Evolutionary conservation across 2,113 vertebrate species (phyloP).

Genomic region (Callaeas wilsoni): DNA sequence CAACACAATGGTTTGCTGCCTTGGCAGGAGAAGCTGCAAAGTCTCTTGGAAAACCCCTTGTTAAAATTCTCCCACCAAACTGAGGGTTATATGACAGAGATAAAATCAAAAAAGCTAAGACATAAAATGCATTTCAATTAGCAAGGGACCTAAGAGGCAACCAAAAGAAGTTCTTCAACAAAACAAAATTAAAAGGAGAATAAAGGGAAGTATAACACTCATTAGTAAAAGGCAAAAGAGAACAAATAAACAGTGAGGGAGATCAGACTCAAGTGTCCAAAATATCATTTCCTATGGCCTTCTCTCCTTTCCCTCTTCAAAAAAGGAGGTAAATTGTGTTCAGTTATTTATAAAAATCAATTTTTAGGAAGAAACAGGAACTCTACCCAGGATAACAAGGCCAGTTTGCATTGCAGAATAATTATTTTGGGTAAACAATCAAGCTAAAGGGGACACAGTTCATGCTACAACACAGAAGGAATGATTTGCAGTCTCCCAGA

Average conservation of each 20-base stretch:
- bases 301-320: rapidly evolving
- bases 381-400: background rate
- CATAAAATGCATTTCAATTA: background rate
- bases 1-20: conserved; percentile 27
- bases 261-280: background rate
- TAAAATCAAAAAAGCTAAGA: background rate
- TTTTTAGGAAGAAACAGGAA: background rate
- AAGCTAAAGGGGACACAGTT: background rate
- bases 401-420: background rate
- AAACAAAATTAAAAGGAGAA: background rate
- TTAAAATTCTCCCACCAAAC: conserved; percentile 39
- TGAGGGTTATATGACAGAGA: background rate
- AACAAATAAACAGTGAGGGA: background rate
- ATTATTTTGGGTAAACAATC: background rate
- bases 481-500: background rate
- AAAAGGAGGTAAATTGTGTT: background rate
- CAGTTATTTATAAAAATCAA: background rate
- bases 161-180: background rate
- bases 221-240: background rate
- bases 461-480: background rate
- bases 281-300: background rate
- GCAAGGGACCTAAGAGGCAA: background rate
- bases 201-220: background rate
- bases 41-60: conserved; percentile 29
- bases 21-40: conserved; percentile 33